Base-by-base conservation (phyloP, 2,888 invertebrate species). In the Polydrusus tereticollis region DNA sequence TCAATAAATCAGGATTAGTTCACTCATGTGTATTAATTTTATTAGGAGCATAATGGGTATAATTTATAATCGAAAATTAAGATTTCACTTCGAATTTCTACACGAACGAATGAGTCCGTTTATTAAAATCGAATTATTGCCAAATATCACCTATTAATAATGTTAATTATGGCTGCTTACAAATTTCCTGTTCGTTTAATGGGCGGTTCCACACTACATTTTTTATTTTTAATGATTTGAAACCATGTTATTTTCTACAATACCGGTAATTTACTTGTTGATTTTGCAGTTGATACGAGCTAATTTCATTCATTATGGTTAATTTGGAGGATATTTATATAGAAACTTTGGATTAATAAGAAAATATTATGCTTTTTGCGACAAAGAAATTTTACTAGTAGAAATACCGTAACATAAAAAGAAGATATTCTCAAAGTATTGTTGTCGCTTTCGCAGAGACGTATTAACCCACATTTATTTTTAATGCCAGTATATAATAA, bases 141-240 rank as follows among this genome's bases (percentile, higher is more conserved):
- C 50, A 55, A 64, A 64, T 38, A 52, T 52, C 38, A 55, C 20
- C 64, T 23, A 64, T 64, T 64, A 64, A 52, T 64, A 52, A 52
- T 64, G 2, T 55, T 50, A 36, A 64, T 64, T 14, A 52, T 41
- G 21, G 23, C 36, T 8, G 23, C 18, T 47, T 50, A 16, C 20
- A 16, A 63, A 50, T 23, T 47, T 47, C 62, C 62, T 47, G 62
- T 47, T 47, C 47, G 43, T 59, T 23, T 59, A 59, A 59, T 59
- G 23, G 59, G 23, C 26, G 43, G 59, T 43, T 59, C 59, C 43
- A 59, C 43, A 43, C 14, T 18, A 41, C 36, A 59, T 43, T 59
- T 43, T 43, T 59, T 59, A 59, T 59, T 59, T 59, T 59, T 58
- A 59, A 59, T 59, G 59, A 59, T 43, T 59, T 41, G 4, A n/a